phyloP scores from a whole-genome alignment of 2,113 vertebrate genomes.

The Silurus asotus region DNA sequence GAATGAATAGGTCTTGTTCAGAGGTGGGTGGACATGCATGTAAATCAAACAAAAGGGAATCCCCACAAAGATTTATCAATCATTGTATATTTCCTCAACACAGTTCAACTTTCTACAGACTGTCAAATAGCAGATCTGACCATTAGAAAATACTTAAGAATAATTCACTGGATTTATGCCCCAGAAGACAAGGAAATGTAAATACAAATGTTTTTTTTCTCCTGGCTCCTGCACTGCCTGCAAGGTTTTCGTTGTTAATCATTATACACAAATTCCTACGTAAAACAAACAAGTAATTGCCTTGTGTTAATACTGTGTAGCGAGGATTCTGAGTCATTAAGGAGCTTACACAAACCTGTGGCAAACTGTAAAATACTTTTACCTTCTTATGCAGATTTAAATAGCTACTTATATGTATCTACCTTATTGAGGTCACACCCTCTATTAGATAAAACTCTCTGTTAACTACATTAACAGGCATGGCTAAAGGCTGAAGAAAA shows the following conservation, averaged over 20 bases:
- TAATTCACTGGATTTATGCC: not conserved
- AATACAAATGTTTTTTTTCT: not conserved
- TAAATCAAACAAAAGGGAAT: conserved; percentile 37
- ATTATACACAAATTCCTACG: not conserved
- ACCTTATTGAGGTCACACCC: conserved; percentile 54
- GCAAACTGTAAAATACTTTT: conserved; percentile 53
- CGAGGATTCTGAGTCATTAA: not conserved
- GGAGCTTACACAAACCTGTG: conserved; percentile 52
- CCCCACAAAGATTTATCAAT: conserved; percentile 36
- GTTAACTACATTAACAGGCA: not conserved
- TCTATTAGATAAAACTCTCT: conserved; percentile 3
- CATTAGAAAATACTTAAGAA: not conserved
- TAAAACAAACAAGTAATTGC: conserved; percentile 31
- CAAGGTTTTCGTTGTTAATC: not conserved
- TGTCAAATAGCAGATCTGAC: conserved; percentile 19
- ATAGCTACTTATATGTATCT: conserved; percentile 52
- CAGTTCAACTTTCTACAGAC: not conserved
- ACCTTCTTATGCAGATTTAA: conserved; percentile 35
- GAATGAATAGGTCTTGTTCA: conserved; percentile 28
- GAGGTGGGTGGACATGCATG: not conserved
- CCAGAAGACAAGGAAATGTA: not conserved
- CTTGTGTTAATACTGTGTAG: conserved; percentile 46
- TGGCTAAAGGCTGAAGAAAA: conserved; percentile 9
- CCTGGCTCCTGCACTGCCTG: not conserved
- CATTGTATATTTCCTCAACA: not conserved